Evolutionary conservation across 2,888 invertebrate genomes (phyloP), one percentile per base, ranked within the genome.

Genomic region (Spatulosminthurus flaviceps): DNA sequence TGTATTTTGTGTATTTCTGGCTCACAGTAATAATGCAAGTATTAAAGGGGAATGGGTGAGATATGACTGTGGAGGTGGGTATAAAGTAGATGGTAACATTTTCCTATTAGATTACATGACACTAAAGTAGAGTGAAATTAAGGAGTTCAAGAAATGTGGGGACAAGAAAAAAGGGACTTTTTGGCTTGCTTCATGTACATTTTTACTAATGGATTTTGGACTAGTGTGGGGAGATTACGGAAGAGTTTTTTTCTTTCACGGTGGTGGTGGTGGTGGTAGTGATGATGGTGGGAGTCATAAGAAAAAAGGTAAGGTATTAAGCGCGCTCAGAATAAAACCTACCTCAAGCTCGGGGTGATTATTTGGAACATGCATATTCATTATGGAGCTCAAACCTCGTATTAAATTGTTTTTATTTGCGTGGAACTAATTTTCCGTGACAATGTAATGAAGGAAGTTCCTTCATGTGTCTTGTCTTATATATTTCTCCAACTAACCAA

Each of bases 371-470:
- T 74, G 61, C 74, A 74, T 74, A 74, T 76, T 76, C 75, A 76
- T 76, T 76, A 76, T 24, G 75, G 13, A 42, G 22, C 24, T 76
- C 42, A 76, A 76, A 76, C 75, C 75, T 61, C 66, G 42, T 76
- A 76, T 76, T 76, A 76, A 76, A 76, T 76, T 76, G 75, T 76
- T 76, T 76, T 76, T 76, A 67, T 76, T 67, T 76, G 66, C 67
- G 75, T 76, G 66, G 64, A 74, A 64, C 74, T 74, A 74, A 74
- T 74, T 74, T 34, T 64, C 74, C 74, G 74, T 74, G 74, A 74
- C 75, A 76, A 76, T 76, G 75, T 76, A 76, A 76, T 76, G 66
- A 76, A 66, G 41, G 19, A 72, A 70, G 70, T 70, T 51, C 69
- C 42, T 60, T n/a, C n/a, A n/a, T 61, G 61, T 74, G 60, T 29